Percentiles rank a stretch among this genome's conserved stretches.
Conservation (phyloP, 2,888 invertebrate species). For the Muschampia plurimacula region DNA sequence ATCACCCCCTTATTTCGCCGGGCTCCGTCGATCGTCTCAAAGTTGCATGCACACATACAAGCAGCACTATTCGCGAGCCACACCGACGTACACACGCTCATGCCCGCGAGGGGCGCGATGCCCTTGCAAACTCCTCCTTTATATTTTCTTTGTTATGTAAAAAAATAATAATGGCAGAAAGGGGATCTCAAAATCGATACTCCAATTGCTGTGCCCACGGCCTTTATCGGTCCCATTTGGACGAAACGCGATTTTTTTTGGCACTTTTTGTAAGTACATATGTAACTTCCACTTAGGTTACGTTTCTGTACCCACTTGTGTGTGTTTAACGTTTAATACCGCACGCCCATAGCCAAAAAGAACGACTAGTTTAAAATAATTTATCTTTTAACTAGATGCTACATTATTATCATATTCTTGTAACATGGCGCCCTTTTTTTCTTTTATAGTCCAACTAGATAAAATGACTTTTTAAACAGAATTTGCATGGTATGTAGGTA, state of each 20-base stretch:
- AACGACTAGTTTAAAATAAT: too few species aligned
- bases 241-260: constrained; percentile 26
- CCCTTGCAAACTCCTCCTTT: constrained; percentile 83
- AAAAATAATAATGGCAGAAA: constrained; percentile 82
- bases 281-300: background rate
- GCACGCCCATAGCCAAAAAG: too few species aligned
- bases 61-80: constrained; percentile 49
- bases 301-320: background rate
- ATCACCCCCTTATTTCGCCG: constrained; percentile 76
- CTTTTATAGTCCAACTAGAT: too few species aligned
- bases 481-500: too few species aligned
- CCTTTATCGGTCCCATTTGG: constrained; percentile 39
- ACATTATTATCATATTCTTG: too few species aligned
- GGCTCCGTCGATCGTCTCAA: constrained; percentile 81
- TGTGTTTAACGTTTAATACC: too few species aligned
- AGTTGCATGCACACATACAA: constrained; percentile 62
- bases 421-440: too few species aligned
- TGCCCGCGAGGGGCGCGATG: constrained; percentile 64
- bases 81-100: constrained; percentile 57
- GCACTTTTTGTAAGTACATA: background rate
- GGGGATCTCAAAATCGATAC: constrained; percentile 83
- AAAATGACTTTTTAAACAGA: too few species aligned
- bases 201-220: constrained; percentile 70
- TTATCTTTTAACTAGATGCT: too few species aligned
- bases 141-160: constrained; percentile 85